phyloP scores from a whole-genome alignment of 2,797 vertebrate species.

The Halcyon leucocephala region DNA sequence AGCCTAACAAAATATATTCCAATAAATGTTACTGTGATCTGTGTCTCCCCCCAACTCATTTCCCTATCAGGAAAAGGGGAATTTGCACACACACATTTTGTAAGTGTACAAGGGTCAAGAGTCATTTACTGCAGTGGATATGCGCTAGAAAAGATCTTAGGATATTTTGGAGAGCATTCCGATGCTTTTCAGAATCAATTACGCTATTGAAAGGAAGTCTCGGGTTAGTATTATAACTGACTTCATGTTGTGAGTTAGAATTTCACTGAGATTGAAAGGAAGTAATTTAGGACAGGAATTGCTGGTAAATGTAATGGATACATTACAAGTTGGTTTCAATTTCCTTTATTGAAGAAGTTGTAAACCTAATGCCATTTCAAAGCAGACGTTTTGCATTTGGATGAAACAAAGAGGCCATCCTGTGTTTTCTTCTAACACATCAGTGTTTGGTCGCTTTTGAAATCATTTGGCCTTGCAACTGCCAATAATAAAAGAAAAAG shows the following conservation, averaged over 20 bases:
- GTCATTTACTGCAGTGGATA: neutral
- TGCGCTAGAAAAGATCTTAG: neutral
- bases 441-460: neutral
- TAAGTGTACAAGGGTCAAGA: neutral
- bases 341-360: constrained; percentile 16
- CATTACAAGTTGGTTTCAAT: neutral
- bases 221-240: neutral
- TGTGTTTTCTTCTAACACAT: neutral
- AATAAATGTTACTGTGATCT: neutral
- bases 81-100: neutral
- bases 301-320: neutral
- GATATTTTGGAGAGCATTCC: neutral
- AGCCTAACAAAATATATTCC: neutral
- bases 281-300: neutral
- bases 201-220: neutral
- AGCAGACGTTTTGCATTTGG: neutral
- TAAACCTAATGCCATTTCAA: neutral
- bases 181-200: neutral
- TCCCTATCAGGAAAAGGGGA: neutral
- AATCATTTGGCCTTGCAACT: neutral
- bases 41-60: neutral
- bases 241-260: neutral
- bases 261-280: neutral
- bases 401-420: neutral
- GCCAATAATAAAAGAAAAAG: neutral